phyloP scores from a whole-genome alignment of 2,797 vertebrate genomes.

The Pangasius sanitwongsei region DNA sequence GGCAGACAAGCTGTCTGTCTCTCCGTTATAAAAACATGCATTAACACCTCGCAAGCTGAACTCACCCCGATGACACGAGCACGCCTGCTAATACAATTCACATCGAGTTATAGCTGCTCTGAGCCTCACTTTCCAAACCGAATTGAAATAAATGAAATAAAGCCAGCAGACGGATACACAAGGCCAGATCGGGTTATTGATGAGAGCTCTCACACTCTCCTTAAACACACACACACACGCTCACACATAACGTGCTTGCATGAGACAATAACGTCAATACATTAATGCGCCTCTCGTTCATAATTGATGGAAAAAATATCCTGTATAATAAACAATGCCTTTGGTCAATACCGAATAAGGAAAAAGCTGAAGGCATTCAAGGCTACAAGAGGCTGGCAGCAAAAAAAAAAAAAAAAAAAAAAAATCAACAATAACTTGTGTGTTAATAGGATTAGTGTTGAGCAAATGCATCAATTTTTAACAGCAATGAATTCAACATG shows the following conservation, averaged over 20 bases:
- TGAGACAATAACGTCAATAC: conserved; percentile 42
- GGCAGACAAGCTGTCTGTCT: not conserved
- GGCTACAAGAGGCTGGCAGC: not conserved
- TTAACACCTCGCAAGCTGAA: conserved; percentile 15
- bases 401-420: not conserved
- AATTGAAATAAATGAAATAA: conserved; percentile 49
- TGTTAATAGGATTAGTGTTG: not conserved
- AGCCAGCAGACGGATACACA: conserved; percentile 36
- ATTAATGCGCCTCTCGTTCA: conserved; percentile 42
- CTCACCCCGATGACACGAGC: conserved; percentile 4
- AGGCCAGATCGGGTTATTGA: conserved; percentile 45
- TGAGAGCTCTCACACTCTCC: conserved; percentile 14
- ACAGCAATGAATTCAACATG: not conserved
- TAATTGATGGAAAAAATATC: conserved; percentile 43
- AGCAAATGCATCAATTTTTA: not conserved
- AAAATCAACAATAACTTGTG: not conserved
- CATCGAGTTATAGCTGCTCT: conserved; percentile 12
- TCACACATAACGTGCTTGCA: conserved; percentile 16
- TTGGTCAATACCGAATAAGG: not conserved
- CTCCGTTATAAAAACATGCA: conserved; percentile 24
- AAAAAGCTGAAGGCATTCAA: not conserved
- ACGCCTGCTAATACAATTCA: conserved; percentile 23
- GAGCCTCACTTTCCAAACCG: conserved; percentile 28
- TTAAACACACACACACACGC: not conserved
- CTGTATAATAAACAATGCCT: conserved; percentile 39